Conservation (phyloP, 2,888 invertebrate genomes). For the Pardosa pseudoannulata region DNA sequence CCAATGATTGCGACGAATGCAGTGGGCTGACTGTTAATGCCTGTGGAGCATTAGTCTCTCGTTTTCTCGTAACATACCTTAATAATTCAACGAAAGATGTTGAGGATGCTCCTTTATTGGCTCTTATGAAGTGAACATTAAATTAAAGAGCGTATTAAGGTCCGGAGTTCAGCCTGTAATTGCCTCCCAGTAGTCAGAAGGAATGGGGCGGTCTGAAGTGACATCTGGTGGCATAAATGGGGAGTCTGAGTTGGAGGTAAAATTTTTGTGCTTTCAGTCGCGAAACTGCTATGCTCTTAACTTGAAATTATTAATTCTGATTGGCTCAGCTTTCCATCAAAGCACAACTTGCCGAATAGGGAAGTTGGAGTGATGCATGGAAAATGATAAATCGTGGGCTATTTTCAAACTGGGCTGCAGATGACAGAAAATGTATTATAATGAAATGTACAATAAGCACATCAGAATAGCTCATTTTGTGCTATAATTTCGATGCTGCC, state of each 20-base stretch:
- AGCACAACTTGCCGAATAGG: too few species aligned
- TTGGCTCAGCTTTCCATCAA: neutral
- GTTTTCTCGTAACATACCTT: constrained; percentile 10
- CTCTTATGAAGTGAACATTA: constrained; percentile 68
- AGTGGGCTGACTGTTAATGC: constrained; percentile 38
- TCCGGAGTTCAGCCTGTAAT: constrained; percentile 8
- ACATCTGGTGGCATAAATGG: neutral
- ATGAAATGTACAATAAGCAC: too few species aligned
- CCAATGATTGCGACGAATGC: constrained; percentile 40
- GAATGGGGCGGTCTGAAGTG: neutral
- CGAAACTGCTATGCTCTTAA: neutral
- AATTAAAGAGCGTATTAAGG: constrained; percentile 58
- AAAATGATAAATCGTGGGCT: too few species aligned
- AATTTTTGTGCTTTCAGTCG: neutral
- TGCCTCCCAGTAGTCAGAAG: neutral
- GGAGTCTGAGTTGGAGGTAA: neutral
- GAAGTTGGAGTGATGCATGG: too few species aligned
- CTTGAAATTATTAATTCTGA: neutral
- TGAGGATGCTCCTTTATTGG: constrained; percentile 63
- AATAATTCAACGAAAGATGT: constrained; percentile 56
- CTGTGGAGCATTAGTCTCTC: constrained; percentile 39
- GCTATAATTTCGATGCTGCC: too few species aligned
- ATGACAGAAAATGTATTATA: too few species aligned
- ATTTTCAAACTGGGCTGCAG: too few species aligned
- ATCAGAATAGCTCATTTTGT: too few species aligned